These are phyloP conservation scores for Galerucella calmariensis DNA, from an alignment of 2,888 invertebrate genomes.

Conservation along the genomic window DNA sequence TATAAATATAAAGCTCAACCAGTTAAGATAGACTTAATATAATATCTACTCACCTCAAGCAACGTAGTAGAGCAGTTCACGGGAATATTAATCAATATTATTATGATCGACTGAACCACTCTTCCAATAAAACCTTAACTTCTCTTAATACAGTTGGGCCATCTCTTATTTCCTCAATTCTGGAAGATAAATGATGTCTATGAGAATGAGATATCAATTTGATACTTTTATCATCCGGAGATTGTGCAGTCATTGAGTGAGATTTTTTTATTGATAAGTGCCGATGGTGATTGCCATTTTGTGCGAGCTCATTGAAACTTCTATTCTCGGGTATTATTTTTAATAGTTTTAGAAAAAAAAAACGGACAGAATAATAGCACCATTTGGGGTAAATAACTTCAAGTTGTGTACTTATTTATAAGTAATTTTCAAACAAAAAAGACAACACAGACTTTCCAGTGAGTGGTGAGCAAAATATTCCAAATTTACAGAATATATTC, in stretches of 20 bases:
- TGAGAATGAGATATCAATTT: slow-evolving; percentile 39
- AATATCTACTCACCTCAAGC: slow-evolving; percentile 19
- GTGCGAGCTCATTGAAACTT: too few species aligned
- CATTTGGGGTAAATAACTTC: too few species aligned
- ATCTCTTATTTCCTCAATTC: slow-evolving; percentile 37
- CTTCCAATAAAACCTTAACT: slow-evolving; percentile 38
- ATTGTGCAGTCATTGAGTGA: neutral
- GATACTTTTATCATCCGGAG: slow-evolving; percentile 36
- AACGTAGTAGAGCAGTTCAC: slow-evolving; percentile 13
- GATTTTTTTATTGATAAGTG: neutral
- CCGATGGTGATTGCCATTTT: too few species aligned
- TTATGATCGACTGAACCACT: slow-evolving; percentile 37
- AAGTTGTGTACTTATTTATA: too few species aligned
- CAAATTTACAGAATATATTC: too few species aligned
- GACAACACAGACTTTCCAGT: too few species aligned
- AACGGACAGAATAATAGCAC: too few species aligned
- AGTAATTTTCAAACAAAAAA: too few species aligned
- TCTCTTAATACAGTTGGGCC: slow-evolving; percentile 35
- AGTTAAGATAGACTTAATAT: neutral
- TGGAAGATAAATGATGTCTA: slow-evolving; percentile 39
- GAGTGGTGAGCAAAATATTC: too few species aligned
- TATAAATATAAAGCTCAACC: neutral
- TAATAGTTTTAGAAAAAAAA: too few species aligned
- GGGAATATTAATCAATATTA: slow-evolving; percentile 35
- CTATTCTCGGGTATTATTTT: too few species aligned